Evolutionary conservation across 2,113 vertebrate species (phyloP), one percentile per base, ranked within the genome.

Genomic region (Cynocephalus volans): DNA sequence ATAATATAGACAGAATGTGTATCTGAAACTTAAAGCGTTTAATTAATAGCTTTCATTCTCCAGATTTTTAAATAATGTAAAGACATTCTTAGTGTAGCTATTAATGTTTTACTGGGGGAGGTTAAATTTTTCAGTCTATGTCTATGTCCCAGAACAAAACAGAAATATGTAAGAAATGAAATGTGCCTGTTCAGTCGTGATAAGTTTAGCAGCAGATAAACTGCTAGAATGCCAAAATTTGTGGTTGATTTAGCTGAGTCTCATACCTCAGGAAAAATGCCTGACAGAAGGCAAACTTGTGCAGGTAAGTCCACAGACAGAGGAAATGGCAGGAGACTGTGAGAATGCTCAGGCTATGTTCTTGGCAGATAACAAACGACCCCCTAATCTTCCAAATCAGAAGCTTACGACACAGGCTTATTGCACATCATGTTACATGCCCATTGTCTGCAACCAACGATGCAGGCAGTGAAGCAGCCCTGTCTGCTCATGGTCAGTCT

Each of bases 271-370:
- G 41, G 24, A 18, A 52, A 33, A 31, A 64, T 45, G 52, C 24
- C 4, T 14, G 3, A 28, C 36, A 5, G 5, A 67, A 65, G 19
- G 26, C 19, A 67, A 52, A 41, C 6, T 18, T 8, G 48, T 10
- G 12, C 54, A 21, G 28, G 28, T 4, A 5, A 45, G 1, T 58
- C 18, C 11, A 10, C 14, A 1, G 23, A 41, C 5, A 18, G 50
- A 33, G 21, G n/a, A 36, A 17, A 31, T 9, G 0, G 0, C 3
- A 69, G 21, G 3, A 31, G 21, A 33, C 14, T n/a, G 2, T 18
- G 0, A 14, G 1, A 33, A 19, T 28, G 23, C 24, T 11, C 18
- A 52, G 28, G 31, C 54, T 50, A n/a, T 7, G 24, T 0, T 19
- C 33, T 64, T 17, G 26, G 6, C 8, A 48, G 23, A 13, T 31